Conservation (phyloP, 2,113 vertebrate species). For the Procavia capensis region DNA sequence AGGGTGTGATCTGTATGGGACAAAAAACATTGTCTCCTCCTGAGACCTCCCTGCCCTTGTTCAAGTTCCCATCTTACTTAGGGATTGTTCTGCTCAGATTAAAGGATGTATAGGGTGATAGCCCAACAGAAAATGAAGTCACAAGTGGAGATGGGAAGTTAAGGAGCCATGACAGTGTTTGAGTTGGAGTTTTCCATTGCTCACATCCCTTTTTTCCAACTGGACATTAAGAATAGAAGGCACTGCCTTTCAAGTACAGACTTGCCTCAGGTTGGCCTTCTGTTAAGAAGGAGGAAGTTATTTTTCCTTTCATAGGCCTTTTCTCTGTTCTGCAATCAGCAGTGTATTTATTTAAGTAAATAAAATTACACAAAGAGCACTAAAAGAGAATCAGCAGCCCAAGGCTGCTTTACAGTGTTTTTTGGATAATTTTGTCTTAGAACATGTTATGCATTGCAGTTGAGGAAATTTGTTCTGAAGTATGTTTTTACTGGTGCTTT, state of each 20-base stretch:
- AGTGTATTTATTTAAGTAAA: not conserved
- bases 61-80: not conserved
- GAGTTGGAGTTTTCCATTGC: not conserved
- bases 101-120: not conserved
- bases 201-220: not conserved
- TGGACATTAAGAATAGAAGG: not conserved
- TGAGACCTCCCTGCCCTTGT: not conserved
- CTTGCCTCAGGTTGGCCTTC: not conserved
- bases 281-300: constrained; percentile 3
- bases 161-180: not conserved
- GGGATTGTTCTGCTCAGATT: not conserved
- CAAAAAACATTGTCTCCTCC: not conserved
- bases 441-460: not conserved
- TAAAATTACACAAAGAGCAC: not conserved
- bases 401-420: not conserved
- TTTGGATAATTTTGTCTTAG: not conserved
- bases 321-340: not conserved
- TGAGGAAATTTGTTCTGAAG: constrained; percentile 26
- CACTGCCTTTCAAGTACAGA: not conserved
- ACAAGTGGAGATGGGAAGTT: not conserved
- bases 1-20: not conserved
- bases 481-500: constrained; percentile 21
- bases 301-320: not conserved
- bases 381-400: not conserved
- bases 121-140: not conserved